Conservation (phyloP, 2,888 invertebrate genomes). For the Dendrolimus houi region DNA sequence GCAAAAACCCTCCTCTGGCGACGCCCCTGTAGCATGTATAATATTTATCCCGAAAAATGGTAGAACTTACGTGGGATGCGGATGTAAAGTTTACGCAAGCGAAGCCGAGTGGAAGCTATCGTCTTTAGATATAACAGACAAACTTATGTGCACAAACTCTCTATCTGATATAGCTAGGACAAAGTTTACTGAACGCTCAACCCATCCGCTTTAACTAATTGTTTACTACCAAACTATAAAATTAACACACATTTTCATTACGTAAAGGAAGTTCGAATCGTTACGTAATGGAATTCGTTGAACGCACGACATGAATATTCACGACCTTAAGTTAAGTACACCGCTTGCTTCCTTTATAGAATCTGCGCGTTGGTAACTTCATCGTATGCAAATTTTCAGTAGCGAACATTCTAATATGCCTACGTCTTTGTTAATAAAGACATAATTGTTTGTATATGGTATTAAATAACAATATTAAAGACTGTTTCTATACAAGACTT, state of each 20-base stretch:
- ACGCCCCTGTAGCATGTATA: no score
- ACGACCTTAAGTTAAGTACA: conserved; percentile 20
- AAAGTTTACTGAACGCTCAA: not conserved
- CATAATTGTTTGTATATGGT: not conserved
- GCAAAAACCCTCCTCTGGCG: no score
- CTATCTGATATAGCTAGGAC: not conserved
- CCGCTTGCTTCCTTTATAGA: conserved; percentile 24
- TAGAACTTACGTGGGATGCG: no score
- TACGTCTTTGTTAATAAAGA: conserved; percentile 6
- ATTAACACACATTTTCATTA: conserved; percentile 9
- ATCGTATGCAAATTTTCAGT: conserved; percentile 24
- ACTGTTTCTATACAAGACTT: no score
- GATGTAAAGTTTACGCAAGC: no score
- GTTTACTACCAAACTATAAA: conserved; percentile 1
- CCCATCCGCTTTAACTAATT: not conserved
- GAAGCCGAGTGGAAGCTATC: no score
- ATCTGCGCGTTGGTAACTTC: conserved; percentile 18
- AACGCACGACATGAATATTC: conserved; percentile 27
- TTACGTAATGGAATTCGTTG: conserved; percentile 15
- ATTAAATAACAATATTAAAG: not conserved
- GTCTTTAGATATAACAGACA: no score
- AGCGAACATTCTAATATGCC: conserved; percentile 10
- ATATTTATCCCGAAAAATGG: no score
- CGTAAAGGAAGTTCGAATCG: conserved; percentile 18
- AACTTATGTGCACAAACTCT: no score